Conservation (phyloP, 1,140 invertebrate species). For the Portunus trituberculatus region DNA sequence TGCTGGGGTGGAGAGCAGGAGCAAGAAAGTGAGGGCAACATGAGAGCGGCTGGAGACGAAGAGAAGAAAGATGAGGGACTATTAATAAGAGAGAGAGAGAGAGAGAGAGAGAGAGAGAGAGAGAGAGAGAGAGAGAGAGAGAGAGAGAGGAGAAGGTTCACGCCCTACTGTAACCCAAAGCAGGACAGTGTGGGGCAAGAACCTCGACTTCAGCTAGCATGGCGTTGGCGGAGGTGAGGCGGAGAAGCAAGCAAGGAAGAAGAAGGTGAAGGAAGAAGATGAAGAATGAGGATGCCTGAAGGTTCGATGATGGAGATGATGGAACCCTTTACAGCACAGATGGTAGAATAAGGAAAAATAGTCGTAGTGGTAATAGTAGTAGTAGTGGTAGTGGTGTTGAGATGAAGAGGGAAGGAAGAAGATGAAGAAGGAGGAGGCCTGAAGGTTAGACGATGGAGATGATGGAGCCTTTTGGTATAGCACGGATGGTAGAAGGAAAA, state of each 20-base stretch:
- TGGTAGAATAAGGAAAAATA: no score
- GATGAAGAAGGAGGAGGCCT: no score
- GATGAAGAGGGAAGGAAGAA: no score
- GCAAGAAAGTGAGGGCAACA: not conserved
- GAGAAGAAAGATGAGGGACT: not conserved
- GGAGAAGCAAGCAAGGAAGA: not conserved
- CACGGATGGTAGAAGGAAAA: no score
- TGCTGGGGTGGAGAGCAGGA: not conserved
- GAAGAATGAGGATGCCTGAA: not conserved
- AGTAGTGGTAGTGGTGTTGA: no score
- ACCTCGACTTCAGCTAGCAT: not conserved
- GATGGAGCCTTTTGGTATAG: no score
- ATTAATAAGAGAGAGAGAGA: not conserved
- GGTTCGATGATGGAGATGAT: not conserved
- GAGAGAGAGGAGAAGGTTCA: not conserved
- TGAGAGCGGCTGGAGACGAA: not conserved
- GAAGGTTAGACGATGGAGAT: no score
- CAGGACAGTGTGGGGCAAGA: not conserved
- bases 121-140: slow-evolving; percentile 7
- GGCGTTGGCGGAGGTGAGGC: not conserved
- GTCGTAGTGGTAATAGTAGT: no score
- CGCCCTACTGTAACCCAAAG: not conserved
- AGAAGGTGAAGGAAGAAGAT: not conserved
- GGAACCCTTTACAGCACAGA: not conserved
- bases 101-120: not conserved